These are phyloP conservation scores for Phorcus lineatus DNA, from an alignment of 2,888 invertebrate genomes.

Conservation along the genomic window DNA sequence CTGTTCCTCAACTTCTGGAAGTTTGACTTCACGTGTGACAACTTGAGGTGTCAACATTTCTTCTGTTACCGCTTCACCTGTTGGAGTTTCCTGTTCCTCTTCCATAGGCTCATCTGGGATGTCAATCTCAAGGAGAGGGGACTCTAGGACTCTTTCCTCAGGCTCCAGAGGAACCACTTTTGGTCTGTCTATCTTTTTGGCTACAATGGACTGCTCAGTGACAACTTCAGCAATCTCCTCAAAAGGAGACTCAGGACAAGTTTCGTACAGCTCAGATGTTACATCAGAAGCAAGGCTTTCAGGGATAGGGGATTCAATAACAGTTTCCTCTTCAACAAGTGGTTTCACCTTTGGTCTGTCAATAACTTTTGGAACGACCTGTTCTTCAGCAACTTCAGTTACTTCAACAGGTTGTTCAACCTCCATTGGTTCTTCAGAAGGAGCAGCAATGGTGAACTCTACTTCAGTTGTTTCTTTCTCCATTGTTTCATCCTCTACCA, in stretches of 20 bases:
- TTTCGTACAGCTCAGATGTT: constrained; percentile 15
- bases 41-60: neutral
- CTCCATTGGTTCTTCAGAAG: constrained; percentile 34
- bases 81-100: constrained; percentile 43
- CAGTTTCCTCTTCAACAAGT: constrained; percentile 53
- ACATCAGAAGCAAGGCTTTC: constrained; percentile 32
- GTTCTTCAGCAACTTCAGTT: constrained; percentile 51
- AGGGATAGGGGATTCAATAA: constrained; percentile 51
- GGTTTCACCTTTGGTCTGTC: constrained; percentile 59
- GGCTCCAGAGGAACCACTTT: constrained; percentile 53
- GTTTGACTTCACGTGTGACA: constrained; percentile 2
- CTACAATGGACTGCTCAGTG: constrained; percentile 51
- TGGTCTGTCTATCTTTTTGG: constrained; percentile 54
- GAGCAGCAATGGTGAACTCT: constrained; percentile 26
- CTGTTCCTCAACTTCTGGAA: constrained; percentile 12
- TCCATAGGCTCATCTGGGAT: constrained; percentile 36
- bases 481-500: constrained; percentile 42
- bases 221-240: constrained; percentile 54
- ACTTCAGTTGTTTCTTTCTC: constrained; percentile 39
- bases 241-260: constrained; percentile 23
- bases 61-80: constrained; percentile 45
- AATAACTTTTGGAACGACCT: constrained; percentile 55
- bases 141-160: constrained; percentile 28
- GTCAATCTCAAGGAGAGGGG: constrained; percentile 43
- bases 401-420: constrained; percentile 38